phyloP scores from a whole-genome alignment of 2,888 invertebrate species.

The Calameuta idolon region DNA sequence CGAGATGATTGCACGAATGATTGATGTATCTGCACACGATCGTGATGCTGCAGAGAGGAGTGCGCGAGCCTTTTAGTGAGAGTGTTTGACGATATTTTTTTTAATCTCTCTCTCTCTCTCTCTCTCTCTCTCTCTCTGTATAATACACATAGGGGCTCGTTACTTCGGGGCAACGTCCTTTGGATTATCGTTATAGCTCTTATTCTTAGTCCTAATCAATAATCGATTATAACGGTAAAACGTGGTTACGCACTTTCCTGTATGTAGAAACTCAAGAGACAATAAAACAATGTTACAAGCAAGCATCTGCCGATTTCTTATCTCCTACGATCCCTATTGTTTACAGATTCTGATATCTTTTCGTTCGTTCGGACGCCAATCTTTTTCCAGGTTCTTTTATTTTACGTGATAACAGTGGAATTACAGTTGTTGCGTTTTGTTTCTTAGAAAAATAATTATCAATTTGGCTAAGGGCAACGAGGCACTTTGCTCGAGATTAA shows the following conservation, averaged over 20 bases:
- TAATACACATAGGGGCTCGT: neutral
- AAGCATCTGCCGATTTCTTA: neutral
- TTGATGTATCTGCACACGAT: neutral
- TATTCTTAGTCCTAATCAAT: constrained; percentile 26
- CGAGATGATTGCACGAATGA: constrained; percentile 5
- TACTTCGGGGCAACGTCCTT: neutral
- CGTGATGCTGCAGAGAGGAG: neutral
- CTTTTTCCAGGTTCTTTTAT: neutral
- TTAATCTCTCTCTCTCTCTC: neutral
- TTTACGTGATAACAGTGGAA: neutral
- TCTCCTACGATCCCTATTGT: neutral
- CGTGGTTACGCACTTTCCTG: constrained; percentile 44
- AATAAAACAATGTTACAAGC: constrained; percentile 48
- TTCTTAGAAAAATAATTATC: neutral
- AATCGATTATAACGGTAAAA: constrained; percentile 43
- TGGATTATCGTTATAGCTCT: constrained; percentile 9
- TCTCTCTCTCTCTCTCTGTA: neutral
- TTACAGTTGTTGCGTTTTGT: neutral
- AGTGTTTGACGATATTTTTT: neutral
- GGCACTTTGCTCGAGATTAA: neutral
- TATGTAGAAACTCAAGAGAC: constrained; percentile 47
- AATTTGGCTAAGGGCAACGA: neutral
- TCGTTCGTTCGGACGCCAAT: neutral
- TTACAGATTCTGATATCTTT: neutral
- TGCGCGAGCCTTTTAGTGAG: neutral